Evolutionary conservation across 2,888 invertebrate species (phyloP), one percentile per base, ranked within the genome.

Genomic region (Disparrhopalites patrizii): DNA sequence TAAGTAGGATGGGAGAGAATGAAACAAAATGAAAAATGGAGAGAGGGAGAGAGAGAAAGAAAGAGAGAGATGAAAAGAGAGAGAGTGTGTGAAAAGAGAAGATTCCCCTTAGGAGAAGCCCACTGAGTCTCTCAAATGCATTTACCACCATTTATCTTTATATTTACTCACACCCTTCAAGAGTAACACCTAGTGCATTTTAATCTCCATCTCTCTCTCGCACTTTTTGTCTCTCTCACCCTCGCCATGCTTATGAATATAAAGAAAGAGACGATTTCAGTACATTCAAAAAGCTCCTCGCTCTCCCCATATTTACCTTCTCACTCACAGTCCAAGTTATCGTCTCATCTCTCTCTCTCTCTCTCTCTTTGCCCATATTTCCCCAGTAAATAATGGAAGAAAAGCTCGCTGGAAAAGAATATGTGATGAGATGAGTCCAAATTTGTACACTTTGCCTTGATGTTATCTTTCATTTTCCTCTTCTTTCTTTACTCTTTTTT

Each of bases 121-220:
- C n/a, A n/a, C n/a, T n/a, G n/a, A 23, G 18, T 20, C 25, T 23
- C 20, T n/a, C 8, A 8, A 47, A 47, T 47, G 47, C 47, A 47
- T 47, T 47, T 47, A 47, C 47, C 47, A 23, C 23, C 47, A 47
- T 47, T 47, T 47, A 47, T 47, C 47, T 47, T 47, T 47, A 20
- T 47, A 47, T 47, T 47, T 47, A 47, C 47, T 47, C 47, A 47
- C 47, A 20, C 47, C 47, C 47, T 47, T 47, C 47, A 47, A 20
- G 23, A 13, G 23, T 3, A 47, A 47, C 47, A 47, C 47, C 47
- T 47, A 47, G 47, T 47, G 47, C 47, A 47, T 47, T 47, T 47
- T 47, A 47, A 47, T 47, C 47, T 47, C 25, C 23, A 3, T 3
- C 10, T 47, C n/a, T n/a, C n/a, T n/a, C n/a, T n/a, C n/a, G n/a